Evolutionary conservation across 2,113 vertebrate genomes (phyloP), one percentile per base, ranked within the genome.

Genomic region (Gopherus flavomarginatus): DNA sequence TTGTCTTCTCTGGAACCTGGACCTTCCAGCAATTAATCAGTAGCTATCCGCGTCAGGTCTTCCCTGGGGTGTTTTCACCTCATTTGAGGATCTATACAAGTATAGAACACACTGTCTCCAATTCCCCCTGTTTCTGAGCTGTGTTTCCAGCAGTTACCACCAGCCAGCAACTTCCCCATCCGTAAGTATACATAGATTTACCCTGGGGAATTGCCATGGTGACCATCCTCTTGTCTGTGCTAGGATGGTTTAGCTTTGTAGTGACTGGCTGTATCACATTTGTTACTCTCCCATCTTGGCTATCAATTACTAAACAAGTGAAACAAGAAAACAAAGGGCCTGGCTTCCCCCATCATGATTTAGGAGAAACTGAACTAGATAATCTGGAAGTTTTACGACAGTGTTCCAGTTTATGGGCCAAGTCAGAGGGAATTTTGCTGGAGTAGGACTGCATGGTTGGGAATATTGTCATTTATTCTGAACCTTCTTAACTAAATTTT

Each of bases 401-500:
- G 19, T 22, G 22, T 72, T 38, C 16, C 35, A 35, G 5, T 56
- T 92, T 77, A 78, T 44, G 59, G 94, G 42, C 82, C 84, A 92
- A 49, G 90, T 91, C 81, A 29, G 29, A 12, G 22, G 11, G 65
- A 24, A 2, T 6, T 26, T 65, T 85, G 81, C 84, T 86, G 0
- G 0, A 90, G 57, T 65, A 47, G 12, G 42, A 91, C 81, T 57
- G 82, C 11, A 3, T 0, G 11, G 65, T 93, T 88, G 87, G 86
- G 65, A 42, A 19, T 80, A 1, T 1, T 54, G 44, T 13, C 38
- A 27, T 72, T 65, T 81, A 47, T 94, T 97, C 42, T 75, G 57
- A 95, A 82, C 79, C 38, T 31, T 38, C 50, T 90, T 96, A 94
- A 93, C 93, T 8, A 35, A 2, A 24, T 77, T 95, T 86, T 94